Percentiles rank a stretch among this genome's conserved stretches.
Conservation (phyloP, 1,140 invertebrate species). For the Drosophila asahinai region DNA sequence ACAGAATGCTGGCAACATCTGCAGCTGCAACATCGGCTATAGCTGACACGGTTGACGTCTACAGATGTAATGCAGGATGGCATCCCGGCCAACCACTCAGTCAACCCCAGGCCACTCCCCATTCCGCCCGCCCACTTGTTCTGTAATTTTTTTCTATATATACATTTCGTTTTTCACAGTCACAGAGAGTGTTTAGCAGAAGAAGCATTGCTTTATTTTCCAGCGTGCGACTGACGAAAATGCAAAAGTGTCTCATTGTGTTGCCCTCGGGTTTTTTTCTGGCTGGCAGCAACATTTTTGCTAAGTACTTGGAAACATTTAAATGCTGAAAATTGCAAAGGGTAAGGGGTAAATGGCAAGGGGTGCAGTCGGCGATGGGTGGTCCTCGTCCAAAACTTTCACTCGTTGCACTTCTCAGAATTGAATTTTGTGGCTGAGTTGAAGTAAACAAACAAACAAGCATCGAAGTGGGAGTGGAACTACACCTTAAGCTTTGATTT, state of each 20-base stretch:
- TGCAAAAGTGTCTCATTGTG: conserved; percentile 77
- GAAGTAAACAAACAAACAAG: conserved; percentile 31
- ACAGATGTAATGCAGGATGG: conserved; percentile 70
- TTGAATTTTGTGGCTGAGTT: conserved; percentile 46
- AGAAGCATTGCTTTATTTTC: conserved; percentile 54
- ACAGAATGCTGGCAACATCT: conserved; percentile 15
- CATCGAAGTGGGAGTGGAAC: conserved; percentile 19
- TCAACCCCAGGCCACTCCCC: conserved; percentile 56
- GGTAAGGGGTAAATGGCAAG: conserved; percentile 36
- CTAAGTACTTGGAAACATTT: conserved; percentile 79
- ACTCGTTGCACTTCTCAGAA: conserved; percentile 37
- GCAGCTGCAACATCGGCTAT: conserved; percentile 37
- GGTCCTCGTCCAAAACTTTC: conserved; percentile 1
- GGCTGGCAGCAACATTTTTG: conserved; percentile 67
- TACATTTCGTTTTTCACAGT: conserved; percentile 43
- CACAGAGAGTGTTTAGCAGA: conserved; percentile 63
- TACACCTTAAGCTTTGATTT: conserved; percentile 43
- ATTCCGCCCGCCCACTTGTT: conserved; percentile 5
- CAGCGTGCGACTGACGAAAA: conserved; percentile 61
- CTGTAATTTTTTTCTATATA: conserved; percentile 49
- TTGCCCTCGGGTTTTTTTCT: conserved; percentile 28
- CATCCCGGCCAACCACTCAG: conserved; percentile 70
- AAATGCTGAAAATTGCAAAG: conserved; percentile 59
- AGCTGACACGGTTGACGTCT: conserved; percentile 76
- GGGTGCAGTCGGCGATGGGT: neutral